These are phyloP conservation scores for Asteroscopus sphinx DNA, from an alignment of 2,888 invertebrate genomes.

Conservation along the genomic window DNA sequence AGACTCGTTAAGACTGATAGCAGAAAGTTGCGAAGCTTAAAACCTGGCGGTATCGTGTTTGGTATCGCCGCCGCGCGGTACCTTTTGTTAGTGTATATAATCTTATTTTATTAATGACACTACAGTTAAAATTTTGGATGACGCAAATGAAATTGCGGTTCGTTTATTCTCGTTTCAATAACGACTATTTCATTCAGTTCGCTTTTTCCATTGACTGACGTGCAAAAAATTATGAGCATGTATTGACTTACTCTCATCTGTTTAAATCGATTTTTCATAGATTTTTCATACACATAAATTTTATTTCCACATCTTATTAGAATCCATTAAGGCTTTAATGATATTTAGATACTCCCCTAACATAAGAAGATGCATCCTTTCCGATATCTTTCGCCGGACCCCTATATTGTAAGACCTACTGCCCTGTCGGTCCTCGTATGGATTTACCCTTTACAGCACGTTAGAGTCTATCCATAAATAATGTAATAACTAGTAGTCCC, in stretches of 20 bases:
- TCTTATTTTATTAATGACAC: slow-evolving; percentile 57
- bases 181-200: slow-evolving; percentile 5
- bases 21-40: slow-evolving; percentile 72
- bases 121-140: slow-evolving; percentile 35
- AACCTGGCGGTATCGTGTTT: slow-evolving; percentile 60
- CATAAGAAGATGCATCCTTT: no score
- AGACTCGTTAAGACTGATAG: slow-evolving; percentile 78
- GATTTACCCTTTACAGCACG: no score
- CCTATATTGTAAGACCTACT: no score
- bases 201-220: slow-evolving; percentile 4
- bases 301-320: neutral
- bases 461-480: no score
- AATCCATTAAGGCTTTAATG: no score
- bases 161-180: slow-evolving; percentile 26
- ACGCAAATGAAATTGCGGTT: slow-evolving; percentile 27
- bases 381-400: no score
- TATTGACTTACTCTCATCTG: no score
- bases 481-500: no score
- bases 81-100: slow-evolving; percentile 55
- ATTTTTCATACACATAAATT: neutral
- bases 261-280: no score
- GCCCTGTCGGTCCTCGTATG: no score
- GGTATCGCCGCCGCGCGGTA: slow-evolving; percentile 43
- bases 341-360: no score
- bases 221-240: neutral